These are phyloP conservation scores for Carcina quercana DNA, from an alignment of 2,888 invertebrate genomes.

Conservation along the genomic window DNA sequence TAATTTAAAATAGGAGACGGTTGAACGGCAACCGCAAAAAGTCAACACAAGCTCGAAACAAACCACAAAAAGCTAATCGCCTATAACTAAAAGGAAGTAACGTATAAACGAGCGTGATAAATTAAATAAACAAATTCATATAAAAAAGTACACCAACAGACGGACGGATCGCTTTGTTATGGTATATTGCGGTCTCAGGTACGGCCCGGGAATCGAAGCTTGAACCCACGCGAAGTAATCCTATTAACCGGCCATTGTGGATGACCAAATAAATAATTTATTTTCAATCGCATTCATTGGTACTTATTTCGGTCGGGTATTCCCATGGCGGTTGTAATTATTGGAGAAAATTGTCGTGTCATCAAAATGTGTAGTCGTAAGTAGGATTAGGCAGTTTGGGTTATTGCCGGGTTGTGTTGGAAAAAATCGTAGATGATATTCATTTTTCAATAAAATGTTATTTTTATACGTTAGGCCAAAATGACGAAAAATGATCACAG, in stretches of 20 bases:
- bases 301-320: conserved; percentile 18
- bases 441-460: no score
- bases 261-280: conserved; percentile 63
- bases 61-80: conserved; percentile 66
- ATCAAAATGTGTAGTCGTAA: no score
- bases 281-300: conserved; percentile 51
- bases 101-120: conserved; percentile 68
- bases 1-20: conserved; percentile 39
- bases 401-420: no score
- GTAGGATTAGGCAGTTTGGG: no score
- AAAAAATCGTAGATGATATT: no score
- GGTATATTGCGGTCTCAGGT: conserved; percentile 49
- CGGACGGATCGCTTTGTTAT: conserved; percentile 43
- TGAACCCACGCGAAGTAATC: conserved; percentile 66
- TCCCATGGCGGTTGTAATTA: conserved; percentile 31
- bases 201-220: conserved; percentile 42
- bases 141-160: conserved; percentile 49
- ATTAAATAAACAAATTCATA: conserved; percentile 72
- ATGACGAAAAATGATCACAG: no score
- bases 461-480: no score
- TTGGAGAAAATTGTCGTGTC: conserved; percentile 35
- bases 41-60: conserved; percentile 40
- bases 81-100: conserved; percentile 62
- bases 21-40: conserved; percentile 40
- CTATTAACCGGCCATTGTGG: conserved; percentile 61